Base-by-base conservation (phyloP, 2,888 invertebrate species). In the Fragum fragum region DNA sequence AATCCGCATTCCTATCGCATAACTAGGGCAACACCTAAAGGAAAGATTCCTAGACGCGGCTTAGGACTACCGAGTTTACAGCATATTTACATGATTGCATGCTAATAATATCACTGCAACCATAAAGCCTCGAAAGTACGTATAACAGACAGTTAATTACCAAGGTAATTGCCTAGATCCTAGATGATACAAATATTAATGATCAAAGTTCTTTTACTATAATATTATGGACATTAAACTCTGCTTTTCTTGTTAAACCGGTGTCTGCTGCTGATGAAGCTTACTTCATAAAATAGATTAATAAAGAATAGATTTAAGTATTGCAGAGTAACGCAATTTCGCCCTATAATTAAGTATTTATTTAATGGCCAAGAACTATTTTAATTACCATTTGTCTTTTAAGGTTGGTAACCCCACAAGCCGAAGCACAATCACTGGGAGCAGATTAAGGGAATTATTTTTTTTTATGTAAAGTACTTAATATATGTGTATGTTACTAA, bases 81-180 rank as follows among this genome's bases (percentile, higher is more conserved):
- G 61, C 61, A 42, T 66, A 66, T 66, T 42, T 66, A 66, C 39
- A 42, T 42, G 66, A 66, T 42, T 42, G 23, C 42, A 42, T 42
- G 42, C 42, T 42, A 26, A 42, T 23, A 42, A 42, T 66, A 53
- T 52, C 53, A 53, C 70, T 53, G 29, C 52, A 29, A 6, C 23
- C 70, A 53, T 52, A 70, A 53, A 53, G 53, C 53, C 61, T 42
- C 28, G 14, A 18, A 61, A 59, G 28, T 73, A 73, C 59, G 42
- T 61, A 28, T 23, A 61, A 59, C 59, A 73, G 73, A 74, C 53
- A 74, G 74, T 36, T 74, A 74, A 74, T 74, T 66, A 53, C 23
- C 32, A 29, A 14, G 36, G 16, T 36, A 66, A 74, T 74, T 74
- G 66, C 55, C 61, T 11, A 23, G 36, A 68, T 52, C 52, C 68